These are phyloP conservation scores for Meloidogyne chitwoodi DNA, from an alignment of 1,140 invertebrate genomes.

Conservation along the genomic window DNA sequence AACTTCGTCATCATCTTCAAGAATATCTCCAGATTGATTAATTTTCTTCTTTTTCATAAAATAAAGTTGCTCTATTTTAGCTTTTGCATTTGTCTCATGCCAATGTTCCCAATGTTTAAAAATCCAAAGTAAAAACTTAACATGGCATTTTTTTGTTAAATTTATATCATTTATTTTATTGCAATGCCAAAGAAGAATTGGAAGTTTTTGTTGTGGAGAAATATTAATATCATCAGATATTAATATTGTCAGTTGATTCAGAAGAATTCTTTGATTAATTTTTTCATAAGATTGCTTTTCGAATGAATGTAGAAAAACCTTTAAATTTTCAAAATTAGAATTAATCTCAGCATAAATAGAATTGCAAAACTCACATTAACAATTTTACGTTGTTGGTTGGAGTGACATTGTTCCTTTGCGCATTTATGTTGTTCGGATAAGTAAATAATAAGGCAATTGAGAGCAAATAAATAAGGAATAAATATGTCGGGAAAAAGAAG, in stretches of 20 bases:
- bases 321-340: neutral
- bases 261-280: neutral
- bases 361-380: neutral
- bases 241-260: neutral
- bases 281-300: neutral
- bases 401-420: neutral
- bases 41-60: neutral
- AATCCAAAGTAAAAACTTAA: neutral
- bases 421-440: constrained; percentile 1
- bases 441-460: constrained; percentile 2
- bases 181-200: neutral
- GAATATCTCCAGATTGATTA: neutral
- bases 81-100: constrained; percentile 10
- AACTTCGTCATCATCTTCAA: neutral
- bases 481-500: constrained; percentile 5
- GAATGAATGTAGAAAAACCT: neutral
- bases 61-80: constrained; percentile 9
- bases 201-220: neutral
- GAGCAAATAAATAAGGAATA: constrained; percentile 8
- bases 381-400: neutral
- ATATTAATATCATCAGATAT: neutral
- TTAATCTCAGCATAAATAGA: too few species aligned
- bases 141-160: neutral
- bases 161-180: neutral
- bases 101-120: constrained; percentile 11